A percentile compares a stretch with the other conserved stretches of the same genome.
phyloP scores from a whole-genome alignment of 2,113 vertebrate species.

The Nyctibius bracteatus region DNA sequence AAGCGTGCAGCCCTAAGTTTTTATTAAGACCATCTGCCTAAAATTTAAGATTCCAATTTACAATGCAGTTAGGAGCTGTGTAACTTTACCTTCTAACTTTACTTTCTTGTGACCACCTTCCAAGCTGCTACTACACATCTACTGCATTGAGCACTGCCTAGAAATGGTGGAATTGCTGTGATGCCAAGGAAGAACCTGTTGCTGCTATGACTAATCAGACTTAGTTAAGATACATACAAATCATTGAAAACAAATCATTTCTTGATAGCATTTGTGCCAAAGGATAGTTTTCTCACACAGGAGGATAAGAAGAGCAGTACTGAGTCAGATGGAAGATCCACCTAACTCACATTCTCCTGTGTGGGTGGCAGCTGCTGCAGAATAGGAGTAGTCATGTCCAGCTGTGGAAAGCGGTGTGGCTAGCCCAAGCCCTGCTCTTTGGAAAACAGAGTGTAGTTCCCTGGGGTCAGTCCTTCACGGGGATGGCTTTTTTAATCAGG shows the following conservation, averaged over 20 bases:
- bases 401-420: constrained; percentile 28
- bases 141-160: not conserved
- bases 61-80: not conserved
- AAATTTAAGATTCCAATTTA: not conserved
- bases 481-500: not conserved
- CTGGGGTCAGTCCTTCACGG: not conserved
- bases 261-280: not conserved
- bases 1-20: not conserved
- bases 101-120: not conserved
- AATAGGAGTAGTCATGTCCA: not conserved
- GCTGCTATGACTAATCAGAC: not conserved
- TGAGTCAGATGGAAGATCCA: not conserved
- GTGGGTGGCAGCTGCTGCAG: constrained; percentile 36
- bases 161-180: not conserved
- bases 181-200: not conserved
- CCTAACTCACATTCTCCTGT: not conserved
- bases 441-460: constrained; percentile 13
- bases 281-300: not conserved
- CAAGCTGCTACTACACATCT: not conserved
- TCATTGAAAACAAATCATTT: not conserved
- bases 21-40: not conserved
- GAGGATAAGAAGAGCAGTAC: not conserved
- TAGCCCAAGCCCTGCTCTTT: not conserved
- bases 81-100: not conserved
- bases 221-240: not conserved